Evolutionary conservation across 2,888 invertebrate species (phyloP).

Genomic region (Cryptus viduatorius): DNA sequence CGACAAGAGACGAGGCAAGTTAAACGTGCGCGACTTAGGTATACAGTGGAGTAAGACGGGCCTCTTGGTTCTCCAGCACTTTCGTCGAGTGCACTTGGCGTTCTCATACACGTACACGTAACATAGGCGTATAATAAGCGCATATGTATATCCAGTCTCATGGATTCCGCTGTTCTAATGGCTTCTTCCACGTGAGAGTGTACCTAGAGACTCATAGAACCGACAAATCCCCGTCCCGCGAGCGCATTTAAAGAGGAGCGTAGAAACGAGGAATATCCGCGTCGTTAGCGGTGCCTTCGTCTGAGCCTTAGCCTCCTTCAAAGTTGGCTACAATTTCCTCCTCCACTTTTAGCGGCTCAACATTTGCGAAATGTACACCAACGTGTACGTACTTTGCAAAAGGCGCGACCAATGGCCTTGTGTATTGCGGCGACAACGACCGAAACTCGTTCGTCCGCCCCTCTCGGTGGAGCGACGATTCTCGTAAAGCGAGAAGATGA

Average conservation of each 20-base stretch:
- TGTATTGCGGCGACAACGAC: constrained; percentile 37
- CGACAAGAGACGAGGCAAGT: constrained; percentile 17
- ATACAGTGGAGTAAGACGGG: constrained; percentile 34
- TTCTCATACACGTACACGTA: constrained; percentile 36
- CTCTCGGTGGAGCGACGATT: constrained; percentile 34
- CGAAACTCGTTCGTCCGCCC: constrained; percentile 43
- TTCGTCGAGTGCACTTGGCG: constrained; percentile 63
- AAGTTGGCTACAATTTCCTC: constrained; percentile 48
- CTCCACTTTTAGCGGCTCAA: neutral
- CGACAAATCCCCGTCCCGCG: constrained; percentile 20
- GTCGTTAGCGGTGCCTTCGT: constrained; percentile 63
- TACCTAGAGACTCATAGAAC: constrained; percentile 7
- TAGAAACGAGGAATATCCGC: constrained; percentile 53
- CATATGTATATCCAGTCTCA: constrained; percentile 47
- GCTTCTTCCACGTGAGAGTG: constrained; percentile 54
- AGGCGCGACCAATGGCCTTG: constrained; percentile 21
- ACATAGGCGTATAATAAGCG: constrained; percentile 43
- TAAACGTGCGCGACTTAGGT: neutral
- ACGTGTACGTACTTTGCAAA: neutral
- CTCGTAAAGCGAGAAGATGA: constrained; percentile 36
- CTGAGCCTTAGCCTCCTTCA: constrained; percentile 39
- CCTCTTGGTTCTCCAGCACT: constrained; percentile 61
- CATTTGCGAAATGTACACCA: constrained; percentile 14
- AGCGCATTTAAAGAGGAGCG: constrained; percentile 52
- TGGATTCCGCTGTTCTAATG: constrained; percentile 62